phyloP scores from a whole-genome alignment of 2,797 vertebrate species.

The Enteromius treurensis region DNA sequence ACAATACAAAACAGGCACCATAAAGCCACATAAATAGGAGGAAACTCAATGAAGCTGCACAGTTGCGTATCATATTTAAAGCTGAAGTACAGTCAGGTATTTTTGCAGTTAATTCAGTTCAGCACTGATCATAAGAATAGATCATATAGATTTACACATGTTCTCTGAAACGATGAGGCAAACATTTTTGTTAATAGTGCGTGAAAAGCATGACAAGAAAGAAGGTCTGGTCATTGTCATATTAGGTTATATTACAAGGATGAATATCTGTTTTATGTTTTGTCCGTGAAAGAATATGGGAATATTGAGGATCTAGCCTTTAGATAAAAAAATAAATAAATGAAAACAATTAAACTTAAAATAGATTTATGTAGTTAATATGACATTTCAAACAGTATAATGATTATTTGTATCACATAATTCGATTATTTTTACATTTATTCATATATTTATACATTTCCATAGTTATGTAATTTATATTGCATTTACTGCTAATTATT shows the following conservation, averaged over 20 bases:
- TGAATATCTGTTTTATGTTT: not conserved
- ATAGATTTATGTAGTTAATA: not conserved
- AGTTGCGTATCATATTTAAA: conserved; percentile 5
- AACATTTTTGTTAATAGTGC: not conserved
- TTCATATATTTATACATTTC: no score
- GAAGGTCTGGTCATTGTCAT: not conserved
- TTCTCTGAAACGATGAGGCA: not conserved
- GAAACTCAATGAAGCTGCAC: conserved; percentile 11
- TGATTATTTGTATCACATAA: no score
- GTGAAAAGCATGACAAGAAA: conserved; percentile 12
- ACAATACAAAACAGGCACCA: conserved; percentile 7
- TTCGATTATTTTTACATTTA: no score
- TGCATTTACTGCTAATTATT: no score
- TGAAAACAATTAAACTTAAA: no score
- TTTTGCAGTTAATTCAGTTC: not conserved
- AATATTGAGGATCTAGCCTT: not conserved
- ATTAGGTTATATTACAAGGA: not conserved
- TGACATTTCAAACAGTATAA: not conserved
- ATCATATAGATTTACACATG: conserved; percentile 1
- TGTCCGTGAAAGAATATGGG: not conserved
- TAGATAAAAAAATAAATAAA: no score
- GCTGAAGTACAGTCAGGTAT: not conserved
- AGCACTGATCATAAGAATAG: not conserved
- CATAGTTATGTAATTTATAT: no score
- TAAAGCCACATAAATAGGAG: conserved; percentile 2